These are phyloP conservation scores for Indicator maculatus DNA, from an alignment of 2,113 vertebrate species.

Conservation along the genomic window DNA sequence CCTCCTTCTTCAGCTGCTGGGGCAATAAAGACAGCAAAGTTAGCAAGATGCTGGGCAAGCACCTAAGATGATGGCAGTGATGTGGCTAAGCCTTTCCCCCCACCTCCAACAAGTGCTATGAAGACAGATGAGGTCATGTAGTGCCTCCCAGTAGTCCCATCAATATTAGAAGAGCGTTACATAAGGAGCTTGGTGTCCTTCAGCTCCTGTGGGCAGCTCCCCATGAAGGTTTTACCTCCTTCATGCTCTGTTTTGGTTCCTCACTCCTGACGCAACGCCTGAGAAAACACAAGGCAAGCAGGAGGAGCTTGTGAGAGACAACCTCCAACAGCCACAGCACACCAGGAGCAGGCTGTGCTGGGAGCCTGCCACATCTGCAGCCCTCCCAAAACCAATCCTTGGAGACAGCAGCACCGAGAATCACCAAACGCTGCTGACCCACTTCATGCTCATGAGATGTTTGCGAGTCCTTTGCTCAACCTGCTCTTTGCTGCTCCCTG, in stretches of 20 bases:
- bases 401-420: background rate
- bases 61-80: background rate
- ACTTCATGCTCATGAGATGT: background rate
- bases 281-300: background rate
- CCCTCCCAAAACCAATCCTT: background rate
- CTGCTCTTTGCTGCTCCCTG: background rate
- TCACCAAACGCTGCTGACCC: background rate
- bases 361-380: background rate
- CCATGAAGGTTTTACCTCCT: background rate
- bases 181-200: constrained; percentile 1
- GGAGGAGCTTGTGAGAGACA: background rate
- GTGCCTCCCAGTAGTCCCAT: background rate
- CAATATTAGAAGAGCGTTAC: constrained; percentile 43
- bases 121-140: constrained; percentile 44
- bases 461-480: background rate
- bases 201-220: background rate
- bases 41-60: background rate
- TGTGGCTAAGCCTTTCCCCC: constrained; percentile 39
- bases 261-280: background rate
- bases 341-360: background rate
- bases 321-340: background rate
- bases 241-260: background rate
- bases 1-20: background rate
- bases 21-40: fast-evolving
- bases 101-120: background rate